Percentiles rank a stretch among this genome's conserved stretches.
Conservation (phyloP, 2,113 vertebrate genomes). For the Campylorhamphus procurvoides region DNA sequence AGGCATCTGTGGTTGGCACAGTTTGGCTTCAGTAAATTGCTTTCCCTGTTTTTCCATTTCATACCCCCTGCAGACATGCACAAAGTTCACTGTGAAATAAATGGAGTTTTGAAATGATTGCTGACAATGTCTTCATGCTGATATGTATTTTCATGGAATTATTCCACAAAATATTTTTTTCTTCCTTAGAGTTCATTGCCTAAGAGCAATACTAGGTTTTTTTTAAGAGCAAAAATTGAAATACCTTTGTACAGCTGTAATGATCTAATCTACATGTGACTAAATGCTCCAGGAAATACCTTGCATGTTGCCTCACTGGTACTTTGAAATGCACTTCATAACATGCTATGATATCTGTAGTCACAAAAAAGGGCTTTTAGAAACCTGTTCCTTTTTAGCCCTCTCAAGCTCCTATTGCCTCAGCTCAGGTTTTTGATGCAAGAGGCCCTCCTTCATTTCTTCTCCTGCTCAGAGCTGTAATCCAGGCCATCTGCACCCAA, state of each 20-base stretch:
- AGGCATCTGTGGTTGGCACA: background rate
- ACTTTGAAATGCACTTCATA: background rate
- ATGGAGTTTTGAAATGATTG: constrained; percentile 20
- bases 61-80: background rate
- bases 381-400: background rate
- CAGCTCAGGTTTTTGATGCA: background rate
- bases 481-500: background rate
- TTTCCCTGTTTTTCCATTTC: constrained; percentile 2
- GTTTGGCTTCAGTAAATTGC: background rate
- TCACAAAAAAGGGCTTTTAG: background rate
- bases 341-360: background rate
- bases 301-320: background rate
- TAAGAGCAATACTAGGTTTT: background rate
- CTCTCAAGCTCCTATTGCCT: background rate
- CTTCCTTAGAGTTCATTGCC: background rate
- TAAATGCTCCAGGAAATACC: constrained; percentile 16
- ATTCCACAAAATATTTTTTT: background rate
- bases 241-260: constrained; percentile 15
- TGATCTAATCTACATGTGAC: constrained; percentile 2
- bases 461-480: background rate
- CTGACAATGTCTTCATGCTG: background rate
- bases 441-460: background rate
- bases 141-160: background rate
- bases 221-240: background rate
- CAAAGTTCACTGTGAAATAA: constrained; percentile 29